Percentiles rank a stretch among this genome's conserved stretches.
Evolutionary conservation across 2,113 vertebrate species (phyloP).

Genomic region (Emydocephalus ijimae): DNA sequence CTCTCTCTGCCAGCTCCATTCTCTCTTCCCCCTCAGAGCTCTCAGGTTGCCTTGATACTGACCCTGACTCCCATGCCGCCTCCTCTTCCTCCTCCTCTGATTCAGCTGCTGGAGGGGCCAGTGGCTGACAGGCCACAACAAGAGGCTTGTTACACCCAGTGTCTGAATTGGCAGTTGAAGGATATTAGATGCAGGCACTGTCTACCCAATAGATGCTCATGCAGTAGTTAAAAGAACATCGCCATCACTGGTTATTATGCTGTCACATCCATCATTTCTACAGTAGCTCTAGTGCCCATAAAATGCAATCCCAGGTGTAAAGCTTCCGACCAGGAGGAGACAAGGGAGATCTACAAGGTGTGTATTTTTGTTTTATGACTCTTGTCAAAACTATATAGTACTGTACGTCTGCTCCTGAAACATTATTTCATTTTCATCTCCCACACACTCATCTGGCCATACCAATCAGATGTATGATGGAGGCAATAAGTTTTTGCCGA

Average conservation of each 20-base stretch:
- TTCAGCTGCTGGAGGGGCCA: too few species aligned
- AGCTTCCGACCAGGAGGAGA: background rate
- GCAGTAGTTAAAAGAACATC: background rate
- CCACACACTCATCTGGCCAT: background rate
- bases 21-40: too few species aligned
- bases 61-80: too few species aligned
- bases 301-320: background rate
- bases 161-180: background rate
- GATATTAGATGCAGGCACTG: background rate
- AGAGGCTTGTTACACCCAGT: background rate
- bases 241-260: background rate
- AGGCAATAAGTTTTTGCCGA: background rate
- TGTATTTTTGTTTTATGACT: background rate
- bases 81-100: too few species aligned
- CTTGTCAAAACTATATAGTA: background rate
- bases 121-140: too few species aligned
- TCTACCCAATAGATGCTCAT: background rate
- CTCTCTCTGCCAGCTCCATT: too few species aligned
- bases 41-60: too few species aligned
- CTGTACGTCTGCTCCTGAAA: background rate
- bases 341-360: background rate
- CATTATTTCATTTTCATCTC: background rate
- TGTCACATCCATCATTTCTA: background rate
- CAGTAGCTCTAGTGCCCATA: background rate
- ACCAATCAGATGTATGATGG: background rate